Evolutionary conservation across 2,888 invertebrate genomes (phyloP).

Genomic region (Noctua fimbriata): DNA sequence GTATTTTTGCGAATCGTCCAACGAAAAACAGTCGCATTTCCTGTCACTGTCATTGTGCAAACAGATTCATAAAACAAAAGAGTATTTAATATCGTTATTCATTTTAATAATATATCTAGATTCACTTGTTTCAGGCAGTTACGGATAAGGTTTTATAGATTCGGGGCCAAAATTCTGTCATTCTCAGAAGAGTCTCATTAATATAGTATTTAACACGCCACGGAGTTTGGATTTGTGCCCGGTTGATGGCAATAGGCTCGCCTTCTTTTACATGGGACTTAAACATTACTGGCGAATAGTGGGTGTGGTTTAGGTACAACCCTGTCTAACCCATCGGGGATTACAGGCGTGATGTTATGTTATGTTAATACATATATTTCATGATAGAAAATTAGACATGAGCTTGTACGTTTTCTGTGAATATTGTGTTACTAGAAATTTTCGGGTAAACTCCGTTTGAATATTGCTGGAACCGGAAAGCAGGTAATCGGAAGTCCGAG

Average conservation of each 20-base stretch:
- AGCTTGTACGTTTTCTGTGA: not conserved
- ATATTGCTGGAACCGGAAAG: conserved; percentile 37
- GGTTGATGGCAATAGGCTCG: not conserved
- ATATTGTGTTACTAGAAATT: not conserved
- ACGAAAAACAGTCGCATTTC: conserved; percentile 21
- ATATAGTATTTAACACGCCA: not conserved
- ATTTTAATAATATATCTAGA: not conserved
- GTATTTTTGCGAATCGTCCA: conserved; percentile 29
- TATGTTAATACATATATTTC: not conserved
- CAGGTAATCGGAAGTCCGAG: conserved; percentile 51
- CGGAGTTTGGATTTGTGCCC: not conserved
- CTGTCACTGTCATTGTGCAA: not conserved
- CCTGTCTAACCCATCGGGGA: not conserved
- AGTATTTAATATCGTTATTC: conserved; percentile 4
- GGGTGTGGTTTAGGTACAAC: not conserved
- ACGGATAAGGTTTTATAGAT: not conserved
- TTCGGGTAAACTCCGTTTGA: conserved; percentile 8
- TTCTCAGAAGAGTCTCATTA: not conserved
- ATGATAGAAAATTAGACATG: not conserved
- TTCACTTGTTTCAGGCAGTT: not conserved
- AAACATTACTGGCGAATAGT: not conserved
- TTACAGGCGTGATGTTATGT: not conserved
- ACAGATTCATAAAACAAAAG: conserved; percentile 10
- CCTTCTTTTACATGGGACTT: not conserved
- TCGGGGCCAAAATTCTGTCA: not conserved